A percentile compares a stretch with the other conserved stretches of the same genome.
phyloP scores from a whole-genome alignment of 2,797 vertebrate genomes.

The Smutsia temminckii region DNA sequence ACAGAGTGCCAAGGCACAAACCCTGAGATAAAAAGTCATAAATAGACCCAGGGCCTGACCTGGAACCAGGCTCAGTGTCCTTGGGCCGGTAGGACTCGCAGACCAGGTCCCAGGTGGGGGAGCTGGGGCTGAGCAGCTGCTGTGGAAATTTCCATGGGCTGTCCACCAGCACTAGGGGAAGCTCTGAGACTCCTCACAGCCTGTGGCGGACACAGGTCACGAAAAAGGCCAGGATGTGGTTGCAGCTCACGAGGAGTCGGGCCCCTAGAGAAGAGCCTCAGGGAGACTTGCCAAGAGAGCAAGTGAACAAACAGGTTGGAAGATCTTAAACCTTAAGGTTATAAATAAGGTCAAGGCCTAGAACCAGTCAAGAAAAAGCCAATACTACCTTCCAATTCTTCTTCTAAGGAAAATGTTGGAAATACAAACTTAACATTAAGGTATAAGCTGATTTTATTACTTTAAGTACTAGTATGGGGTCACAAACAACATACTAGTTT shows the following conservation, averaged over 20 bases:
- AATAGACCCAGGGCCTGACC: slow-evolving; percentile 70
- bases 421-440: not conserved
- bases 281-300: slow-evolving; percentile 11
- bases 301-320: slow-evolving; percentile 32
- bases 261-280: not conserved
- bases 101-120: slow-evolving; percentile 7
- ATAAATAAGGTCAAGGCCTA: slow-evolving; percentile 50
- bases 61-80: slow-evolving; percentile 71
- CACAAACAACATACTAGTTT: not conserved
- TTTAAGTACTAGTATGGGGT: not conserved
- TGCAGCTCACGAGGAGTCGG: not conserved
- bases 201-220: not conserved
- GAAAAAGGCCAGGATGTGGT: slow-evolving; percentile 25
- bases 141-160: slow-evolving; percentile 71
- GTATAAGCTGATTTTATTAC: not conserved
- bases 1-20: slow-evolving; percentile 43
- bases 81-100: slow-evolving; percentile 39
- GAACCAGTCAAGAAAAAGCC: not conserved
- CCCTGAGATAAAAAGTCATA: slow-evolving; percentile 74
- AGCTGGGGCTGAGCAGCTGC: slow-evolving; percentile 42
- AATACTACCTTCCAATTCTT: not conserved
- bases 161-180: not conserved
- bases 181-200: not conserved
- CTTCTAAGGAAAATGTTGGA: not conserved
- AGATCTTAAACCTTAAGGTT: not conserved